Evolutionary conservation across 2,797 vertebrate genomes (phyloP), one percentile per base, ranked within the genome.

Genomic region (Trachops cirrhosus): DNA sequence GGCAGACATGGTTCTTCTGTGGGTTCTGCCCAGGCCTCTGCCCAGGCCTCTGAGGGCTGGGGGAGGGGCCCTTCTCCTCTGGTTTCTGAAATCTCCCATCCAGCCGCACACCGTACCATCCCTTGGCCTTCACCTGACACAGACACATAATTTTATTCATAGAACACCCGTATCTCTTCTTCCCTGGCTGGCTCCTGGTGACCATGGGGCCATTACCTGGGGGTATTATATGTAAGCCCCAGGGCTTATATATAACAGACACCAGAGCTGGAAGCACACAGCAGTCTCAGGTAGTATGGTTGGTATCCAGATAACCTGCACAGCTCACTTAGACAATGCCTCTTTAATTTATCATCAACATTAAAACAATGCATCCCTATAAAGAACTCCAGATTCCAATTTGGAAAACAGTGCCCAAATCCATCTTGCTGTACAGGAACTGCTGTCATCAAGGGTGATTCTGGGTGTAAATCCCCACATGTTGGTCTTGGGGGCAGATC

Each of bases 341-440:
- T 95, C 68, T 71, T 93, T 79, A 91, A 48, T 83, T 67, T 44
- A 71, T 54, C 64, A 44, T 84, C 57, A 73, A 48, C 92, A 95
- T 79, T 89, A 91, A 96, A 94, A 89, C 59, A 85, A 91, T 26
- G 59, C 62, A 71, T 46, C 70, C n/a, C 50, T 62, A 3, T 87
- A 52, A 87, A 90, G 48, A 87, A 39, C 32, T 86, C 46, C 2
- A 52, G 57, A 44, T 22, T 29, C 71, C 68, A 52, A 6, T 46
- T 41, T 82, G 77, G 59, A 79, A 70, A 83, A 48, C 73, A 77
- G 78, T 4, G 18, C 64, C 75, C 62, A 77, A 68, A 46, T 50
- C 52, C 62, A 34, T 64, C 39, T 87, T 12, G 16, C 77, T 32
- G 48, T 29, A 18, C 19, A 68, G 91, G 88, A 90, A 78, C 54